Base-by-base conservation (phyloP, 2,888 invertebrate genomes). In the Spatulosminthurus flaviceps region DNA sequence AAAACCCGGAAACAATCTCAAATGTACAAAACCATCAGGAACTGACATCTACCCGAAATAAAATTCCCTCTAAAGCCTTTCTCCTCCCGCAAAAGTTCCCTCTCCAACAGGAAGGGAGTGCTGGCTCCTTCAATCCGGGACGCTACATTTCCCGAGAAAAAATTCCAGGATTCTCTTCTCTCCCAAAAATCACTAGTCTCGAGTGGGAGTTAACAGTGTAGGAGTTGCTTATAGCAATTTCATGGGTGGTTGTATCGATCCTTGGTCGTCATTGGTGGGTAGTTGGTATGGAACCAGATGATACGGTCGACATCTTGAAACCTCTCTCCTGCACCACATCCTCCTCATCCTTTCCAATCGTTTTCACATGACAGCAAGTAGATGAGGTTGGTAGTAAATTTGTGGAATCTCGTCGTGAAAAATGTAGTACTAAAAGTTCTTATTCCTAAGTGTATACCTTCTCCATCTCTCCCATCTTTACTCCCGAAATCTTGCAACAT, bases 201-300 rank as follows among this genome's bases (percentile, higher is more conserved):
- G 51, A 51, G 51, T 51, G n/a, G 51, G 28, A 29, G 29, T 28
- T 67, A 28, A 21, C 9, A 75, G 64, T 61, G 75, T 75, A 75
- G 75, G 75, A 75, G 75, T 75, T 24, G 28, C 64, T 60, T 66
- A 29, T 34, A 41, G 61, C 19, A 19, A 41, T 43, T 51, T 43
- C 42, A 72, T 72, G 72, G 72, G 51, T 72, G 72, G 42, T 72
- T 51, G 64, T 64, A 75, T 75, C 60, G 64, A 64, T 75, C 66
- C 75, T 26, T 22, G 24, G 26, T 22, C 75, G 64, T 75, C 75
- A 75, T 75, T 75, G 75, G 75, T 64, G 75, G 64, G 16, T 24
- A 19, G 22, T 75, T 73, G 34, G 34, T 34, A 9, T 34, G 9
- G 5, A 9, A 7, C 2, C 2, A 51, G 51, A 51, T 9, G 51